Base-by-base conservation (phyloP, 2,113 vertebrate genomes). In the Platysteira castanea region DNA sequence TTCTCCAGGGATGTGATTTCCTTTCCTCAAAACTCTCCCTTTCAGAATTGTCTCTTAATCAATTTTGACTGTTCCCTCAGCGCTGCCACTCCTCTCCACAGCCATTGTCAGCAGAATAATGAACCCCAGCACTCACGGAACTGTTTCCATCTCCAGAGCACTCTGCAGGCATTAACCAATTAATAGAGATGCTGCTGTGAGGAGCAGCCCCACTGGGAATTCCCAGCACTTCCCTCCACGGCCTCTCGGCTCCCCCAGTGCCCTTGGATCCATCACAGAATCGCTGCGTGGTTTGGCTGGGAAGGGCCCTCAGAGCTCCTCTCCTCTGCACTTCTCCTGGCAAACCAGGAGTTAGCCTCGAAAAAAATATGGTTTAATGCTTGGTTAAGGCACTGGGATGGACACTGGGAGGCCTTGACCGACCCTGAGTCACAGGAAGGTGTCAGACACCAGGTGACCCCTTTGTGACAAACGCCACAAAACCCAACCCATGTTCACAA, bases 311-410 rank as follows among this genome's bases (percentile, higher is more conserved):
- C 50, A 23, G 6, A 80, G 50, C 19, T 70, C 47, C 30, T 49
- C 35, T 37, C 21, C 53, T 31, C 31, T 23, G 26, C 27, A 8
- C 7, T 30, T 33, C 5, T 13, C 9, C 27, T 3, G 21, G 12
- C 24, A 67, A 82, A 37, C 15, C 64, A 46, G 41, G 42, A 39
- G 15, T 3, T 14, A 21, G 22, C 19, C 42, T 35, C 3, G 1
- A 4, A 22, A n/a, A 20, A n/a, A 60, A 12, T 0, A 2, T 0
- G 1, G 2, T 39, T 75, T 67, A 15, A 7, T 23, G 14, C 1
- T 3, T 0, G 10, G 13, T 35, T 7, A 19, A 39, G 24, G 59
- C 26, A 23, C 39, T 16, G 39, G 46, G 31, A 4, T 35, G 31
- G 54, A 35, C 39, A 2, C 17, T 23, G 11, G 30, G 28, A 80